Percentiles rank a stretch among this genome's conserved stretches.
Conservation (phyloP, 2,113 vertebrate genomes). For the Danionella cerebrum region DNA sequence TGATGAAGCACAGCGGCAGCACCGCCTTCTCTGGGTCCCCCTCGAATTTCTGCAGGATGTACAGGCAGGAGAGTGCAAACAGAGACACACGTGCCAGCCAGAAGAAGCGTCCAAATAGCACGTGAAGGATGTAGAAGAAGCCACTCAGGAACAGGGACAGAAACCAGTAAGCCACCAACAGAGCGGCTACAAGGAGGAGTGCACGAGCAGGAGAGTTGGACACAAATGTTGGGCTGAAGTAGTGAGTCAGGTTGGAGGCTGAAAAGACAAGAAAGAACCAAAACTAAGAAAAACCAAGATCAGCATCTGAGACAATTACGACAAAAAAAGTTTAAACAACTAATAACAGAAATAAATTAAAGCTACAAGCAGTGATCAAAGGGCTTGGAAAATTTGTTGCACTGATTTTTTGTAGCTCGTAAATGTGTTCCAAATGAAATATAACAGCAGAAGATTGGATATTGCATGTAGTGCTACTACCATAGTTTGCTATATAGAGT, state of each 20-base stretch:
- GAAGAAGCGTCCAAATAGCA: constrained; percentile 86
- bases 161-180: constrained; percentile 80
- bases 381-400: too few species aligned
- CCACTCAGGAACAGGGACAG: constrained; percentile 84
- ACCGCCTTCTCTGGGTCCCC: constrained; percentile 82
- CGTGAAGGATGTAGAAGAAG: constrained; percentile 81
- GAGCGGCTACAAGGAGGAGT: constrained; percentile 76
- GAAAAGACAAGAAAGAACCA: constrained; percentile 44
- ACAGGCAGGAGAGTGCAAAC: constrained; percentile 87
- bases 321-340: too few species aligned
- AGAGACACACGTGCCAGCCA: constrained; percentile 81
- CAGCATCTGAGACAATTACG: too few species aligned
- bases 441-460: too few species aligned
- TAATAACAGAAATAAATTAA: too few species aligned
- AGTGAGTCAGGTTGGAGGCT: constrained; percentile 88
- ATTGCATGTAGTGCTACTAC: too few species aligned
- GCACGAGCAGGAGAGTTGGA: constrained; percentile 66
- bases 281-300: neutral
- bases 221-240: constrained; percentile 78
- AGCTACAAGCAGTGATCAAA: too few species aligned
- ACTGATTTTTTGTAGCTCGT: too few species aligned
- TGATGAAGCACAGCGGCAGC: constrained; percentile 85
- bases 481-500: too few species aligned
- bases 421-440: too few species aligned
- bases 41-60: constrained; percentile 94